A percentile compares a stretch with the other conserved stretches of the same genome.
phyloP scores from a whole-genome alignment of 37 sponge, comb jelly and placozoan species.

The Dysidea cf. avara region DNA sequence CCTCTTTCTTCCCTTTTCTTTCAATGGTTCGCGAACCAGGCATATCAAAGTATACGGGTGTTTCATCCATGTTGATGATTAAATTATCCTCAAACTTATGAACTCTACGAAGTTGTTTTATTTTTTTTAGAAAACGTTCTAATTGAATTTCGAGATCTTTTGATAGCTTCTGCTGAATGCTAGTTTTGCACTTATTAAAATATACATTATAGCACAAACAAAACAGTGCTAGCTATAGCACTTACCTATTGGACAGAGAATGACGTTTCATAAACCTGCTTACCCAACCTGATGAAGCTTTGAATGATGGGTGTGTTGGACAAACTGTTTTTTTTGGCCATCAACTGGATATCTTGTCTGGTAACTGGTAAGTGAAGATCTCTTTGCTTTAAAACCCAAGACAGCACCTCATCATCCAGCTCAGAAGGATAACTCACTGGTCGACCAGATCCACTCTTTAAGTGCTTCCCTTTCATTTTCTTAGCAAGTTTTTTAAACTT shows the following conservation, averaged over 20 bases:
- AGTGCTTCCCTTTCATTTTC: neutral
- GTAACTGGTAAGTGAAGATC: slow-evolving; percentile 30
- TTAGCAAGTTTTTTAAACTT: neutral
- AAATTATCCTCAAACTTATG: too few relatives aligned
- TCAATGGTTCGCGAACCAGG: neutral
- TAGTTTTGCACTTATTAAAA: neutral
- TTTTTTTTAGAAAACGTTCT: slow-evolving; percentile 6
- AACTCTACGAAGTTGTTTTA: neutral
- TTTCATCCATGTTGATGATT: too few relatives aligned
- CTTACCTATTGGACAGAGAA: too few relatives aligned
- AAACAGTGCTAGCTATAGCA: neutral
- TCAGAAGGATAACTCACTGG: neutral
- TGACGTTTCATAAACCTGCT: too few relatives aligned
- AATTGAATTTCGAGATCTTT: slow-evolving; percentile 25
- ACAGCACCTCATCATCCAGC: slow-evolving; percentile 6
- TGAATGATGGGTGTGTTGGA: neutral
- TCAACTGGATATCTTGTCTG: neutral
- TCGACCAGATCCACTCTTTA: neutral
- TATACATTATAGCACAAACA: neutral
- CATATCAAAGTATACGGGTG: slow-evolving; percentile 10
- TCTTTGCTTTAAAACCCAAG: slow-evolving; percentile 21
- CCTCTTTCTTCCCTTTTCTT: slow-evolving; percentile 8
- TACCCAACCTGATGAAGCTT: too few relatives aligned
- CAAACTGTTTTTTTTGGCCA: slow-evolving; percentile 5
- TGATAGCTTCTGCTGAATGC: slow-evolving; percentile 19